Base-by-base conservation (phyloP, 1,140 invertebrate genomes). In the Leguminivora glycinivorella region DNA sequence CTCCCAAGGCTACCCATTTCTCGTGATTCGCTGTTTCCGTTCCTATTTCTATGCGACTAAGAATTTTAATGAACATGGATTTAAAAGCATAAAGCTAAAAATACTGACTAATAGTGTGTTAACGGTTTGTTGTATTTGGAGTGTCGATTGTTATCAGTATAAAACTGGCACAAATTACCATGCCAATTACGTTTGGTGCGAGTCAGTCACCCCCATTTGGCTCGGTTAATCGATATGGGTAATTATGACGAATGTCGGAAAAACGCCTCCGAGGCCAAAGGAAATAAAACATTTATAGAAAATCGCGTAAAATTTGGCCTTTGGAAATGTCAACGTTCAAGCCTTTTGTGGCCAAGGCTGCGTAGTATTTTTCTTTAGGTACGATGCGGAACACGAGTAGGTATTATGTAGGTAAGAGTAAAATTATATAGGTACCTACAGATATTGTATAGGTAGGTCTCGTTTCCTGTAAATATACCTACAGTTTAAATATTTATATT, bases 121-220 rank as follows among this genome's bases (percentile, higher is more conserved):
- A 52, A 52, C 47, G 9, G 47, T 52, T 52, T 22, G 19, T 52
- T 22, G 17, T 52, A 52, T 52, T 52, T 52, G 19, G 67, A 52
- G 12, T 47, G 58, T 34, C 56, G 26, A 68, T 73, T 52, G 34
- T 70, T 78, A 78, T 73, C 76, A 70, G 75, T 75, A 72, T 71
- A 73, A 78, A 78, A 68, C 58, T 63, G 58, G 58, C 58, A 63
- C 58, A 63, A 63, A 63, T 34, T 17, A 29, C 40, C 67, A 63
- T 29, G 43, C 22, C 66, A 69, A 72, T 77, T 73, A 77, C 52
- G 4, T 12, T 58, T 19, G 56, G 38, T 9, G 58, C 31, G 58
- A 71, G 70, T 75, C 67, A 78, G 58, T 73, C 69, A 78, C 70
- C 68, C 72, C 73, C 52, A 75, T 75, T 75, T 68, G 72, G 56